Evolutionary conservation across 2,797 vertebrate genomes (phyloP), one percentile per base, ranked within the genome.

Genomic region (Brachyalestes nurse): DNA sequence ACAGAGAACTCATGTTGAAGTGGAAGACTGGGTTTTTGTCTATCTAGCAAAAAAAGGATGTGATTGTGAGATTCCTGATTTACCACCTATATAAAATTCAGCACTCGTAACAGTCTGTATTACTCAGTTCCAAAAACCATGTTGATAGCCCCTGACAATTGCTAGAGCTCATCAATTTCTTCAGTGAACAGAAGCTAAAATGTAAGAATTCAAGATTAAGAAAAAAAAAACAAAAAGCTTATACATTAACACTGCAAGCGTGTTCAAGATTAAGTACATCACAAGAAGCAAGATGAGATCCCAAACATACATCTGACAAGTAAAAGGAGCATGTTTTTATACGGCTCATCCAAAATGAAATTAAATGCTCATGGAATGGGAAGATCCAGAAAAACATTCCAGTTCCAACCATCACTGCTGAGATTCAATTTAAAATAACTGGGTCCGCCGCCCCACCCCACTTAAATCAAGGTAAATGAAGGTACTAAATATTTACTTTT

Each of bases 401-500:
- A 65, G 25, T 64, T 25, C 70, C 6, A 75, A 40, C 47, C 12
- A 78, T 38, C 38, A 61, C 21, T 77, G 0, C 65, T 45, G 73
- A 65, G 28, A 34, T 70, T 51, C 58, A 51, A 51, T 75, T 25
- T 45, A 25, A 78, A 71, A 38, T 62, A 28, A 83, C 58, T 61
- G 38, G 34, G 40, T 51, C 47, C 40, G 9, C 21, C 10, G 13
- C 49, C 42, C 28, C 42, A 45, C 6, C 45, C 5, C 45, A 8
- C 45, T 47, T 10, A 51, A 51, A 8, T 45, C 42, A 8, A 51
- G 47, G 2, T 57, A 45, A 70, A 42, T 71, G 3, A 67, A 80
- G 45, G 58, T 47, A n/a, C 57, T 53, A 65, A 80, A 75, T 80
- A 75, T 73, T 71, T 74, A 71, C 73, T 49, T 34, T 34, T 38